These are phyloP conservation scores for Aleiodes leptofemur DNA, from an alignment of 2,888 invertebrate genomes.

Conservation along the genomic window DNA sequence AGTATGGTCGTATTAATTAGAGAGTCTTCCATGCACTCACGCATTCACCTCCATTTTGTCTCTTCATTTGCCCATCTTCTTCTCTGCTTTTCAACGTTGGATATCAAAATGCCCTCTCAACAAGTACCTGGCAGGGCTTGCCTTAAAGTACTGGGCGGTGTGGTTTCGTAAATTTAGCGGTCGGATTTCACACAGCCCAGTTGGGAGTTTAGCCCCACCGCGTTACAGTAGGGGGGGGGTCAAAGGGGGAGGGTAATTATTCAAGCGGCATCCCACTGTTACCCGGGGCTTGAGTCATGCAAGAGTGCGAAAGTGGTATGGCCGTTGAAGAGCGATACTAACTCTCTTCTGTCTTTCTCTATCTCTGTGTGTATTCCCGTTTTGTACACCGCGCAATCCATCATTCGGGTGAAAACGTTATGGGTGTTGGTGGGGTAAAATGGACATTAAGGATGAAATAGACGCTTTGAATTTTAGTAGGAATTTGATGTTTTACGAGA, in stretches of 20 bases:
- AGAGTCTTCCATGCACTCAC: conserved; percentile 52
- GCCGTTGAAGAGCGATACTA: conserved; percentile 51
- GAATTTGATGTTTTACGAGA: too few relatives aligned
- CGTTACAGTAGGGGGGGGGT: too few relatives aligned
- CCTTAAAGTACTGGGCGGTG: conserved; percentile 68
- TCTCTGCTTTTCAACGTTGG: neutral
- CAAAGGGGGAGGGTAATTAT: conserved; percentile 70
- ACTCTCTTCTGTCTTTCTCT: conserved; percentile 54
- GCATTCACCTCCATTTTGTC: neutral
- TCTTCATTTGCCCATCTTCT: neutral
- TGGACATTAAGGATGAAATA: neutral
- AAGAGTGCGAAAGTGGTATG: conserved; percentile 53
- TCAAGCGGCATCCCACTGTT: conserved; percentile 71
- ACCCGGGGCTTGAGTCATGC: conserved; percentile 52
- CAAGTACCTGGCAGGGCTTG: conserved; percentile 66
- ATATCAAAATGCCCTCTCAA: conserved; percentile 27
- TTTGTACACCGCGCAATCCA: conserved; percentile 67
- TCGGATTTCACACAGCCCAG: conserved; percentile 69
- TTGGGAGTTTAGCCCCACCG: conserved; percentile 64
- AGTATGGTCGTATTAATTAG: conserved; percentile 67
- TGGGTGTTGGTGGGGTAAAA: neutral
- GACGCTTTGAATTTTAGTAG: too few relatives aligned
- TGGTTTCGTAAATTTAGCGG: conserved; percentile 67
- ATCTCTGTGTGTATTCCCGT: conserved; percentile 8
- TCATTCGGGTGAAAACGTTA: conserved; percentile 63